Base-by-base conservation (phyloP, 2,888 invertebrate species). In the Dinocampus coccinellae region DNA sequence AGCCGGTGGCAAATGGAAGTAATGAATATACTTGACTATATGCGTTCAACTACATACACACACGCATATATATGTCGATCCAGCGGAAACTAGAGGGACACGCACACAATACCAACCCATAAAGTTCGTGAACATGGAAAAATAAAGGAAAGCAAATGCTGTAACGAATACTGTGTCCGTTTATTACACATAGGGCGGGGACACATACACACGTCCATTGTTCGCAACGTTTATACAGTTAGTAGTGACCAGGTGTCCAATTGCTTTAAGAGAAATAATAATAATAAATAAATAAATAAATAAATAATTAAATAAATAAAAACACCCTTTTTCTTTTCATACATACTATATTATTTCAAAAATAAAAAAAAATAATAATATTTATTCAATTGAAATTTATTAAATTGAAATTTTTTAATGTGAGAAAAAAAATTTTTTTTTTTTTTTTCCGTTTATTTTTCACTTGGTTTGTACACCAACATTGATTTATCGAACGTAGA, bases 171-270 rank as follows among this genome's bases (percentile, higher is more conserved):
- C 79, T 78, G 78, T 74, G 77, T 77, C 73, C 74, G 73, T 76
- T 80, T 82, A 84, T 83, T 82, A 82, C 79, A 74, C 75, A 78
- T 81, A 80, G 80, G 82, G n/a, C 1, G n/a, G n/a, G 13, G 39
- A 29, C 29, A 29, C n/a, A 39, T 39, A 79, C 75, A 78, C 75
- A 73, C 77, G 74, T 78, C 79, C 78, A 83, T 83, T 82, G 83
- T 84, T 83, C 81, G 77, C 13, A 13, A 13, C 3, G 74, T 34
- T 73, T 74, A 75, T 66, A 33, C 34, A 78, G 72, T 75, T 78
- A 75, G 70, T 64, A 73, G 70, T 64, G 73, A 75, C 76, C 77
- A 73, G 76, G 77, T 78, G 80, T 24, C 24, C 55, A 33, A 64
- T 52, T n/a, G 26, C 20, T 34, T 36, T 55, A 13, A 29, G 36